Conservation (phyloP, 2,888 invertebrate species). For the Papilio demoleus region DNA sequence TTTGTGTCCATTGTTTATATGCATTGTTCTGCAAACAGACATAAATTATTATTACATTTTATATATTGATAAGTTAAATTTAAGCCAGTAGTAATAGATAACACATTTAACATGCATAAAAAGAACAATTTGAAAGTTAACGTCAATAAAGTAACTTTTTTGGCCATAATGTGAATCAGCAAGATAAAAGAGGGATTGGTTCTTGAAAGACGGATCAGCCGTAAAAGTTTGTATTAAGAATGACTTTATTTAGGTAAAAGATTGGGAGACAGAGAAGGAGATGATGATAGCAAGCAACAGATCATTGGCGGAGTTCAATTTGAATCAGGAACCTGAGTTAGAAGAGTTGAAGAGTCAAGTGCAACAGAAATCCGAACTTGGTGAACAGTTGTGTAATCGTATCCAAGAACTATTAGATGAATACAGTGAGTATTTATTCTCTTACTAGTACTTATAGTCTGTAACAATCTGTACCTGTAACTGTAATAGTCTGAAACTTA, state of each 20-base stretch:
- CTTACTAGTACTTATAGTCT: not conserved
- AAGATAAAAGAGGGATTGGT: too few relatives aligned
- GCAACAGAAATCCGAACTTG: slow-evolving; percentile 86
- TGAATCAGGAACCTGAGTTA: slow-evolving; percentile 92
- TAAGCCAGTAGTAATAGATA: too few relatives aligned
- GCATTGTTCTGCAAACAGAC: not conserved
- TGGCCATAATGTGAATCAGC: too few relatives aligned
- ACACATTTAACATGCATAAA: too few relatives aligned
- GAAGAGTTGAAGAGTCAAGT: slow-evolving; percentile 89
- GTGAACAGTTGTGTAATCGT: slow-evolving; percentile 85
- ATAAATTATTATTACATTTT: not conserved
- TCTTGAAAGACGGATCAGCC: too few relatives aligned
- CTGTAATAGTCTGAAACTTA: too few relatives aligned
- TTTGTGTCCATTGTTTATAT: not conserved
- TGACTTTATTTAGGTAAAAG: slow-evolving; percentile 93
- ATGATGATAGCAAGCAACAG: slow-evolving; percentile 94
- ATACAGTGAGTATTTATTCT: slow-evolving; percentile 85
- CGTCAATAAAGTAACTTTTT: too few relatives aligned
- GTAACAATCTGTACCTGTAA: too few relatives aligned
- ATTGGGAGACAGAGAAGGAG: slow-evolving; percentile 92
- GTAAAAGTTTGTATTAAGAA: too few relatives aligned
- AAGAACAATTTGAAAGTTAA: too few relatives aligned
- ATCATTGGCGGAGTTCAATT: slow-evolving; percentile 95
- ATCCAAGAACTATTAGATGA: slow-evolving; percentile 91
- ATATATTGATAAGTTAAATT: not conserved